These are phyloP conservation scores for Sapayoa aenigma DNA, from an alignment of 2,113 vertebrate species.

Conservation along the genomic window DNA sequence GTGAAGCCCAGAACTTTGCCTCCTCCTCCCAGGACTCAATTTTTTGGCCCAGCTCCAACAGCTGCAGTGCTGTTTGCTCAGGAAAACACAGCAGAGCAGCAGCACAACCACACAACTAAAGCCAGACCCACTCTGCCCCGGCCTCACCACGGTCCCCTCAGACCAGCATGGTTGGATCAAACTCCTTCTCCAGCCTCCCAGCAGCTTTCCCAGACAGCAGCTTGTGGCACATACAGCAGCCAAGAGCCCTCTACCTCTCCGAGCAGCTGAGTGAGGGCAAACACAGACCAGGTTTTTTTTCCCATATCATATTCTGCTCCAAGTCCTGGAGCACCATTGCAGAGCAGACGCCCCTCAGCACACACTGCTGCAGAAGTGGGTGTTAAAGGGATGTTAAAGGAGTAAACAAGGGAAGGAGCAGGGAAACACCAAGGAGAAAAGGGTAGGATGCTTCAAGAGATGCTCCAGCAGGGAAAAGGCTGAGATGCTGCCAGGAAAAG, in stretches of 20 bases:
- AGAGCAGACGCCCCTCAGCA: not conserved
- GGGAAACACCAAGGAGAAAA: not conserved
- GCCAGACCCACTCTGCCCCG: not conserved
- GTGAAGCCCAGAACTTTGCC: not conserved
- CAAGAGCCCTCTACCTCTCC: not conserved
- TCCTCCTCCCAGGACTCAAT: not conserved
- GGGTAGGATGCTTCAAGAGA: not conserved
- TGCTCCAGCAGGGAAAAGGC: not conserved
- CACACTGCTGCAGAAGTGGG: accelerated
- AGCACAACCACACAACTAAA: not conserved
- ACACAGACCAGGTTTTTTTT: no score
- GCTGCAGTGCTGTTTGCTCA: not conserved
- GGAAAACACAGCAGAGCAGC: not conserved
- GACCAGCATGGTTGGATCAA: not conserved
- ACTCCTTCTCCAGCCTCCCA: not conserved
- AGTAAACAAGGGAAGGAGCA: not conserved
- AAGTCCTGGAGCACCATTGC: not conserved
- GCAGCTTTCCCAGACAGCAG: not conserved
- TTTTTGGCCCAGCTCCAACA: not conserved
- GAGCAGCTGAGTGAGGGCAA: not conserved
- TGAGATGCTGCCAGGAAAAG: not conserved
- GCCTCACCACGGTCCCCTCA: not conserved
- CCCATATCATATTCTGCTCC: not conserved
- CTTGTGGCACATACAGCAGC: not conserved
- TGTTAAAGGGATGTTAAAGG: not conserved